phyloP scores from a whole-genome alignment of 2,113 vertebrate species.

The Brachypodius melanocephalos region DNA sequence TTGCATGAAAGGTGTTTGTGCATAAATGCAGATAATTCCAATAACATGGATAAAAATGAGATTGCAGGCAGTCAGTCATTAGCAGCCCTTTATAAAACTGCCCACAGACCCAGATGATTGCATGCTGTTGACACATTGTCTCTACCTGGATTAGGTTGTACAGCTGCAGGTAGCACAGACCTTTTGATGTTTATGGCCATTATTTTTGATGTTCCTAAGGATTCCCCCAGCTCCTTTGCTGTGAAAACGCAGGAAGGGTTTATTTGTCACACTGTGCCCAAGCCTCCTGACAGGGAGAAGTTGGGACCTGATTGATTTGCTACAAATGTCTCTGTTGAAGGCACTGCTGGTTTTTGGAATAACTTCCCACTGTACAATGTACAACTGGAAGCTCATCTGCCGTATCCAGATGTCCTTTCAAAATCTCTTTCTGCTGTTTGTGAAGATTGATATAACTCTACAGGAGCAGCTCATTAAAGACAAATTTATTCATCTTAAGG shows the following conservation, averaged over 20 bases:
- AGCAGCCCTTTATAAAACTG: not conserved
- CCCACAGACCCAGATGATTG: not conserved
- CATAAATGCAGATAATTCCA: not conserved
- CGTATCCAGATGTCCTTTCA: not conserved
- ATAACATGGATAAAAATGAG: not conserved
- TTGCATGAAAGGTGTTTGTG: not conserved
- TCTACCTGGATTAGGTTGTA: conserved; percentile 16
- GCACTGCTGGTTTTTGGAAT: not conserved
- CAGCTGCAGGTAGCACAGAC: not conserved
- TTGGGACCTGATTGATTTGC: conserved; percentile 40
- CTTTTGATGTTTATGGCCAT: too few species aligned
- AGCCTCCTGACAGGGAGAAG: not conserved
- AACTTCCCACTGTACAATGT: not conserved
- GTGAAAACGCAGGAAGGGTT: conserved; percentile 36
- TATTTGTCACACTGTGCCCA: not conserved
- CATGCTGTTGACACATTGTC: not conserved
- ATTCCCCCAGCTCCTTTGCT: not conserved
- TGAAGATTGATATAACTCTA: not conserved
- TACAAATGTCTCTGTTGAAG: not conserved
- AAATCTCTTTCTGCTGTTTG: not conserved
- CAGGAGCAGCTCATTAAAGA: not conserved
- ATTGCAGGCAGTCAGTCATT: not conserved
- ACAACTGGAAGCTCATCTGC: not conserved
- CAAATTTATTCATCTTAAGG: not conserved
- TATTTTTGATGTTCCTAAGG: conserved; percentile 12